Percentiles rank a stretch among this genome's conserved stretches.
These are phyloP conservation scores for Esperia sulphurella DNA, from an alignment of 2,888 invertebrate species.

Conservation along the genomic window DNA sequence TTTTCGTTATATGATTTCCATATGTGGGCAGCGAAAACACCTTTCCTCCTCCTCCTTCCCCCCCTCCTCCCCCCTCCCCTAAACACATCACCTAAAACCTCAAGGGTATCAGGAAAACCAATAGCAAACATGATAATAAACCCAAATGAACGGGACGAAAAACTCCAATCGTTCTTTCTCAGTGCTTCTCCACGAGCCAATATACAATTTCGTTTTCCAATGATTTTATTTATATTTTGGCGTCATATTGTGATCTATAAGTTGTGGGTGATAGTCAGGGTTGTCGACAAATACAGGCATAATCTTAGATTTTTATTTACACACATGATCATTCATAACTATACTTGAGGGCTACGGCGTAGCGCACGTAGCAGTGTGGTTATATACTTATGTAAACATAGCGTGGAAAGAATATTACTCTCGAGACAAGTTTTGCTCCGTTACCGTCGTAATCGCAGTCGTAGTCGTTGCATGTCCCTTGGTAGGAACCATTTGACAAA, in stretches of 20 bases:
- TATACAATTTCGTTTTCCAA: slow-evolving; percentile 16
- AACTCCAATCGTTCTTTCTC: slow-evolving; percentile 3
- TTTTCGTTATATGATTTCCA: neutral
- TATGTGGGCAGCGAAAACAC: neutral
- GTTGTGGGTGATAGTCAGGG: neutral
- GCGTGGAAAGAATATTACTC: too few relatives aligned
- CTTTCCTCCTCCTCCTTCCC: neutral
- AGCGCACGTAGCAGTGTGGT: too few relatives aligned
- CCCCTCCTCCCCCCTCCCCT: too few relatives aligned
- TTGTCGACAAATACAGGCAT: too few relatives aligned
- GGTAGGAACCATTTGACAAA: too few relatives aligned
- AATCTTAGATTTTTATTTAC: too few relatives aligned
- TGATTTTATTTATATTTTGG: slow-evolving; percentile 16
- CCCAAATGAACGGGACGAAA: slow-evolving; percentile 1
- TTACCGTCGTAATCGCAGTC: too few relatives aligned
- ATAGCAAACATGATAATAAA: slow-evolving; percentile 1
- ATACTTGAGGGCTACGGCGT: too few relatives aligned
- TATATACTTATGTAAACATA: too few relatives aligned
- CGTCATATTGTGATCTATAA: slow-evolving; percentile 1
- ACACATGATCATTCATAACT: too few relatives aligned
- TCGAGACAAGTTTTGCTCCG: too few relatives aligned
- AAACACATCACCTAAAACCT: neutral
- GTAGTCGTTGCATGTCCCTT: too few relatives aligned
- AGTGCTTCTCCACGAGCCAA: slow-evolving; percentile 6
- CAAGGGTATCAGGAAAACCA: slow-evolving; percentile 1